Conservation (phyloP, 2,113 vertebrate species). For the Petroica traversi region DNA sequence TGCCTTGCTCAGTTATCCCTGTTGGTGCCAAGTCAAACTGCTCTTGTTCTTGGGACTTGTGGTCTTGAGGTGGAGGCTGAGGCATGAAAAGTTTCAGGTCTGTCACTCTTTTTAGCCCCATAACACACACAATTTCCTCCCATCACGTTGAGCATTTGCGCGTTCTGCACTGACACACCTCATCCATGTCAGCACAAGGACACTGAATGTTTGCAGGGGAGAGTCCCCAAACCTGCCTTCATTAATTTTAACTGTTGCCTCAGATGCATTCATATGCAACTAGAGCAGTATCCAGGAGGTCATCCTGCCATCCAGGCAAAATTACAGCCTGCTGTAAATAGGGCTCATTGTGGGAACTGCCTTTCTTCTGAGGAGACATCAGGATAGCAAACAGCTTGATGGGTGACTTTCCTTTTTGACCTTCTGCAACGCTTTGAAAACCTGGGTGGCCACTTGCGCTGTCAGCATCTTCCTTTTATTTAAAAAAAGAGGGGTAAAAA, state of each 20-base stretch:
- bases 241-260: background rate
- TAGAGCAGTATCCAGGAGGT: background rate
- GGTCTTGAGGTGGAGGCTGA: background rate
- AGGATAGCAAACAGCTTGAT: slow-evolving; percentile 16
- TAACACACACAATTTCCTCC: background rate
- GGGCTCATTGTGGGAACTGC: slow-evolving; percentile 18
- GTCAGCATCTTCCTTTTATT: slow-evolving; percentile 12
- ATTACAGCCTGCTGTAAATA: background rate
- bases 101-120: background rate
- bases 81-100: background rate
- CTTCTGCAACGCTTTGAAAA: slow-evolving; percentile 31
- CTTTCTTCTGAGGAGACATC: background rate
- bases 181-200: background rate
- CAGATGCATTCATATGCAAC: background rate
- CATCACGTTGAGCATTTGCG: rapidly evolving
- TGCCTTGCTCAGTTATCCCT: background rate
- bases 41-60: background rate
- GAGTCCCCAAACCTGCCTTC: background rate
- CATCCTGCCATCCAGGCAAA: background rate
- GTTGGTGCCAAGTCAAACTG: background rate
- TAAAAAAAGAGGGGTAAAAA: background rate
- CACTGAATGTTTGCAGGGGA: background rate
- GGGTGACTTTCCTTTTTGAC: slow-evolving; percentile 22
- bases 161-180: rapidly evolving
- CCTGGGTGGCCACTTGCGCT: slow-evolving; percentile 37